Evolutionary conservation across 37 sponge, comb jelly and placozoan species (phyloP).

Genomic region (Aplysina aerophoba): DNA sequence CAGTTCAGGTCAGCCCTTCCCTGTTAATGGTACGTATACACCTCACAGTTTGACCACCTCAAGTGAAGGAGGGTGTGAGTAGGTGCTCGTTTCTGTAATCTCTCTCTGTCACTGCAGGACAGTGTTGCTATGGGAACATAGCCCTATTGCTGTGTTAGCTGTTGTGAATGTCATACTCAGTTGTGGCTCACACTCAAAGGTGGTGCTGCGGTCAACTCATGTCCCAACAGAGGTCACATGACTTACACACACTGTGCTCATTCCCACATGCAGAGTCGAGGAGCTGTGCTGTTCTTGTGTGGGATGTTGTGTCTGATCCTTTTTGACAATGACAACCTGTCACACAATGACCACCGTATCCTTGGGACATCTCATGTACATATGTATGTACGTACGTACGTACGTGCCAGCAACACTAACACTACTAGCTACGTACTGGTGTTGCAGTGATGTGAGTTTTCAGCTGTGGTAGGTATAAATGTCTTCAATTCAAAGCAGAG

Average conservation of each 20-base stretch:
- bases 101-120: slow-evolving; percentile 56
- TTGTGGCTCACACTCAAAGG: slow-evolving; percentile 50
- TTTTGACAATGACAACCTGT: slow-evolving; percentile 91
- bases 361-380: background rate
- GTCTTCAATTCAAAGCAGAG: too few relatives aligned
- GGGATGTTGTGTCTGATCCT: slow-evolving; percentile 73
- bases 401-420: too few relatives aligned
- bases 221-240: background rate
- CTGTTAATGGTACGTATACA: too few relatives aligned
- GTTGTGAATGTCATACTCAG: slow-evolving; percentile 54
- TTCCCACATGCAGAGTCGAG: slow-evolving; percentile 53
- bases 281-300: slow-evolving; percentile 70
- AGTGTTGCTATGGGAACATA: slow-evolving; percentile 86
- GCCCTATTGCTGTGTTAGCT: slow-evolving; percentile 77
- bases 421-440: too few relatives aligned
- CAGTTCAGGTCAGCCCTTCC: too few relatives aligned
- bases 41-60: background rate
- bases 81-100: background rate
- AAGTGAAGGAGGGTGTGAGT: background rate
- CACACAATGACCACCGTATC: slow-evolving; percentile 82
- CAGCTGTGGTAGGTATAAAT: too few relatives aligned
- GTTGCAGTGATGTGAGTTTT: too few relatives aligned
- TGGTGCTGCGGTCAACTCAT: background rate
- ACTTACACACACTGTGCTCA: background rate
- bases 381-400: too few relatives aligned